Percentiles rank a stretch among this genome's conserved stretches.
Conservation (phyloP, 2,888 invertebrate species). For the Platycheirus albimanus region DNA sequence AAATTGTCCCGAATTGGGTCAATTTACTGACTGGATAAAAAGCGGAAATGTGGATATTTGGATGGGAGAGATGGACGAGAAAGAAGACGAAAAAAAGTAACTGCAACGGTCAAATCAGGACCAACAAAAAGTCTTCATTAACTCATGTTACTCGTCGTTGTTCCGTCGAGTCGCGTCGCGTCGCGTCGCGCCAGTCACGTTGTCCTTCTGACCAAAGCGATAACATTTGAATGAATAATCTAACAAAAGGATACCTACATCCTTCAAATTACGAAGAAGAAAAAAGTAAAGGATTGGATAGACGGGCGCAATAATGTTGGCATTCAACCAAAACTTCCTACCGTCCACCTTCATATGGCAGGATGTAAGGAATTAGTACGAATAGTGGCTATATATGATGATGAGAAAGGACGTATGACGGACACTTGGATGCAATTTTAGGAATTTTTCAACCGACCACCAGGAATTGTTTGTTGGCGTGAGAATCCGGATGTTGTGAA, state of each 20-base stretch:
- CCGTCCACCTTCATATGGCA: conserved; percentile 36
- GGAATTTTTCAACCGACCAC: conserved; percentile 9
- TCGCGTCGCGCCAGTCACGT: neutral
- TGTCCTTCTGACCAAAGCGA: conserved; percentile 56
- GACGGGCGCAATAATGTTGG: conserved; percentile 48
- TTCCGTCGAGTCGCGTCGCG: no score
- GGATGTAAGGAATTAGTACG: conserved; percentile 54
- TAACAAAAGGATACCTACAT: conserved; percentile 14
- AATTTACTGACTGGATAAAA: conserved; percentile 63
- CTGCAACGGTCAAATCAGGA: conserved; percentile 35
- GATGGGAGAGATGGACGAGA: conserved; percentile 9
- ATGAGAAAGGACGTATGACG: neutral
- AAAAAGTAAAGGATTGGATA: neutral
- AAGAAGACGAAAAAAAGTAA: conserved; percentile 21
- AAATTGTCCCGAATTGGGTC: conserved; percentile 52
- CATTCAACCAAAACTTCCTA: conserved; percentile 56
- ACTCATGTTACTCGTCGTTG: conserved; percentile 63
- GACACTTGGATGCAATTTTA: conserved; percentile 34
- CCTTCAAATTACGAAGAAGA: neutral
- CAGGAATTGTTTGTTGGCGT: conserved; percentile 18
- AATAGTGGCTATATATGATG: conserved; percentile 28
- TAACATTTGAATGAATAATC: conserved; percentile 52
- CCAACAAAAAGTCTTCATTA: conserved; percentile 62
- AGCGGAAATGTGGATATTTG: conserved; percentile 55
- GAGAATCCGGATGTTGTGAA: conserved; percentile 52